phyloP scores from a whole-genome alignment of 2,113 vertebrate genomes.

The Prietella phreatophila region DNA sequence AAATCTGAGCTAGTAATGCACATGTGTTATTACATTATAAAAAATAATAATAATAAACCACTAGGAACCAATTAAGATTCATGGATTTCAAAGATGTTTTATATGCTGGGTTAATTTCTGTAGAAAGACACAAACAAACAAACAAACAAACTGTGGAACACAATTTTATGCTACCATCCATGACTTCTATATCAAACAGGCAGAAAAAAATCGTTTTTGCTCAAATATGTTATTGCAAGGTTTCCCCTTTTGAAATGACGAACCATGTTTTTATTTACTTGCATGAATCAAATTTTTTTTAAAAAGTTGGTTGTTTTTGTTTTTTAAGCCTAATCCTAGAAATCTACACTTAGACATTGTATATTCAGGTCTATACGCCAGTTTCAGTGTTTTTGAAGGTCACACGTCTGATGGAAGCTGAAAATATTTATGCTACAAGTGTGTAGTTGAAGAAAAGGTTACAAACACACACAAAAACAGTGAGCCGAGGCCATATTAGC shows the following conservation, averaged over 20 bases:
- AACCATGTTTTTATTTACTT: background rate
- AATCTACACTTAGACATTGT: background rate
- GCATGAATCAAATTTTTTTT: background rate
- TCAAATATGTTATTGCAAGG: background rate
- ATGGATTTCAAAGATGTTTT: background rate
- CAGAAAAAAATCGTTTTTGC: background rate
- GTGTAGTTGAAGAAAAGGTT: slow-evolving; percentile 12
- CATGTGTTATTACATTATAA: background rate
- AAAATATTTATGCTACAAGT: slow-evolving; percentile 20
- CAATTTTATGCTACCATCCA: background rate
- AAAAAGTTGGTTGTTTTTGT: background rate
- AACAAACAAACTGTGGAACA: background rate
- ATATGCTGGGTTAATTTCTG: background rate
- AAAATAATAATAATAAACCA: background rate
- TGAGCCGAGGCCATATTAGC: background rate
- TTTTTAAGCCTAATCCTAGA: background rate
- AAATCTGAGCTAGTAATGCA: background rate
- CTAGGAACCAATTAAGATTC: background rate
- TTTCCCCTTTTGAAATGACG: background rate
- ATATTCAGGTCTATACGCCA: background rate
- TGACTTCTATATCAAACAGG: background rate
- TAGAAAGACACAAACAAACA: no score
- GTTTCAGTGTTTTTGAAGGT: slow-evolving; percentile 16
- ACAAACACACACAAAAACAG: background rate
- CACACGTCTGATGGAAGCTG: slow-evolving; percentile 12